Conservation (phyloP, 2,888 invertebrate species). For the Plagodis pulveraria region DNA sequence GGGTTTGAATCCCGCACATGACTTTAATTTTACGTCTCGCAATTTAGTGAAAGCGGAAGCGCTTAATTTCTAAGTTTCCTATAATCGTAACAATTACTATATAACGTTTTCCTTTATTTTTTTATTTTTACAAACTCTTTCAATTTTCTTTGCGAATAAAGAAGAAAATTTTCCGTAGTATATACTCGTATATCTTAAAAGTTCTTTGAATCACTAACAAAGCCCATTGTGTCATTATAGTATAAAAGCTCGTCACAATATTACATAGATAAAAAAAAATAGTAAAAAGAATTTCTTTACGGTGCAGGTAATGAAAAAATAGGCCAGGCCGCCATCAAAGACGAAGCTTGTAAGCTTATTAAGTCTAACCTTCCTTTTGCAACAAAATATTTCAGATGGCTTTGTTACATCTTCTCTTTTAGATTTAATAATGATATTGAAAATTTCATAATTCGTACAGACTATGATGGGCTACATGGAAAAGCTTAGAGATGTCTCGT, state of each 20-base stretch:
- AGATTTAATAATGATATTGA: slow-evolving; percentile 46
- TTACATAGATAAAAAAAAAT: slow-evolving; percentile 55
- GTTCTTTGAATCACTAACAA: slow-evolving; percentile 50
- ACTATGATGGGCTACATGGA: slow-evolving; percentile 1
- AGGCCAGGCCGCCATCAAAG: slow-evolving; percentile 62
- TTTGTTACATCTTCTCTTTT: slow-evolving; percentile 44
- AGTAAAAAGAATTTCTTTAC: slow-evolving; percentile 61
- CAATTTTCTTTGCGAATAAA: too few species aligned
- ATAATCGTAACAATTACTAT: too few species aligned
- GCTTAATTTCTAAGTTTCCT: too few species aligned
- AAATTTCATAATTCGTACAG: slow-evolving; percentile 36
- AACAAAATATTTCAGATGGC: slow-evolving; percentile 49
- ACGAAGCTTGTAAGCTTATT: slow-evolving; percentile 70
- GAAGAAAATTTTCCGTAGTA: too few species aligned
- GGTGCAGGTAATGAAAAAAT: slow-evolving; percentile 74
- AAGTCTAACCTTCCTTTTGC: slow-evolving; percentile 58
- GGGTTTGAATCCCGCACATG: too few species aligned
- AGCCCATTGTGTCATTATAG: slow-evolving; percentile 50
- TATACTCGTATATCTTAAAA: background rate
- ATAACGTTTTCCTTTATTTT: too few species aligned
- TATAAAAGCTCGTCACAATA: slow-evolving; percentile 53
- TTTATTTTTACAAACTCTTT: too few species aligned
- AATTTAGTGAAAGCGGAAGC: too few species aligned
- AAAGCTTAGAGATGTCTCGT: too few species aligned
- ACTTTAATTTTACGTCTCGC: too few species aligned